Evolutionary conservation across 2,797 vertebrate species (phyloP).

Genomic region (Typhlichthys subterraneus): DNA sequence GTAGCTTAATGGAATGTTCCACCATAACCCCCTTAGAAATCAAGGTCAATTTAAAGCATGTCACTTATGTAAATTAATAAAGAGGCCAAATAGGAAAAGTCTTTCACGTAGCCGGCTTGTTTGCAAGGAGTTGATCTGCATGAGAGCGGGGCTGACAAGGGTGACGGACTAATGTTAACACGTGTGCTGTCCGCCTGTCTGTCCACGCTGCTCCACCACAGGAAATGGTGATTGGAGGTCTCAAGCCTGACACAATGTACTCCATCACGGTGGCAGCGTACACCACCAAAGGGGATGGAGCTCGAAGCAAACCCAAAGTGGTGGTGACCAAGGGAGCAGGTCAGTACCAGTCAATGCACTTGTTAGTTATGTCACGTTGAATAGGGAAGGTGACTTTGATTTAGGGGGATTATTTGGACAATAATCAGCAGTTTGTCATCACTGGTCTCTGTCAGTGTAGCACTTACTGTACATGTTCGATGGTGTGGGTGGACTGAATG

Average conservation of each 20-base stretch:
- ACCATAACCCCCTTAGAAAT: conserved; percentile 24
- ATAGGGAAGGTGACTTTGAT: too few species aligned
- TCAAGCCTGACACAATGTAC: conserved; percentile 94
- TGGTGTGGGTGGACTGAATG: too few species aligned
- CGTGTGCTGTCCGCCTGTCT: conserved; percentile 35
- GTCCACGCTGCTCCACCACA: conserved; percentile 54
- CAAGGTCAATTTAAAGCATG: conserved; percentile 61
- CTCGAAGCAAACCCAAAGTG: conserved; percentile 94
- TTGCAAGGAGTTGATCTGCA: conserved; percentile 46
- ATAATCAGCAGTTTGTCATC: too few species aligned
- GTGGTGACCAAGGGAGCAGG: conserved; percentile 95
- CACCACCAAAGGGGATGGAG: conserved; percentile 98
- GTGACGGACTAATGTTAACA: conserved; percentile 51
- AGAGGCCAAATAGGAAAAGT: conserved; percentile 39
- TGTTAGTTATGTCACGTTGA: too few species aligned
- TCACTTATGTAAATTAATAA: conserved; percentile 54
- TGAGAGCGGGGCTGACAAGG: conserved; percentile 34
- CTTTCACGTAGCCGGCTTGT: conserved; percentile 47
- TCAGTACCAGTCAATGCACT: conserved; percentile 56
- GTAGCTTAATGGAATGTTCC: conserved; percentile 53
- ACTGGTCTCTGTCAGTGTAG: too few species aligned
- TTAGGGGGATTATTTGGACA: too few species aligned
- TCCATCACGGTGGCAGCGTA: conserved; percentile 98
- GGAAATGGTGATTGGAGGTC: conserved; percentile 94
- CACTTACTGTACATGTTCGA: too few species aligned